A percentile compares a stretch with the other conserved stretches of the same genome.
Evolutionary conservation across 1,140 invertebrate genomes (phyloP).

Genomic region (Venustaconcha ellipsiformis): DNA sequence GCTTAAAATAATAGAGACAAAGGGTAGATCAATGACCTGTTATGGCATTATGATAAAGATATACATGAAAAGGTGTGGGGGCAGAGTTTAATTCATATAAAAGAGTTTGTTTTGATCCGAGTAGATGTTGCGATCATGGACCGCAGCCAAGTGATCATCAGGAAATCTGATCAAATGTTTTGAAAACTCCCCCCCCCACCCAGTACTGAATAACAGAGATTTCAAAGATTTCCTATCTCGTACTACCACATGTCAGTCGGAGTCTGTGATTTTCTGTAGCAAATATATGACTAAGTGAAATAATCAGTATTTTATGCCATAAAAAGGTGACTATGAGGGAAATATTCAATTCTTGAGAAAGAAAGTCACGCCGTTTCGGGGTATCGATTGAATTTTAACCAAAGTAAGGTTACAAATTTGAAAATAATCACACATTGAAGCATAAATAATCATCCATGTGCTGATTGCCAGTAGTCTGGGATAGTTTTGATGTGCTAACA

Average conservation of each 20-base stretch:
- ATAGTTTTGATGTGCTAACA: too few relatives aligned
- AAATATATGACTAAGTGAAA: constrained; percentile 17
- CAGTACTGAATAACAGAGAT: constrained; percentile 46
- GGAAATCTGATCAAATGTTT: constrained; percentile 1
- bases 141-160: constrained; percentile 10
- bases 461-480: too few relatives aligned
- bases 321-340: too few relatives aligned
- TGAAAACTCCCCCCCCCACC: constrained; percentile 20
- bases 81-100: too few relatives aligned
- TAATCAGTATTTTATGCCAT: too few relatives aligned
- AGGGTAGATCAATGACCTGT: neutral
- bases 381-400: too few relatives aligned
- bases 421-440: too few relatives aligned
- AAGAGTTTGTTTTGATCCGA: neutral
- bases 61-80: neutral
- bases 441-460: too few relatives aligned
- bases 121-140: neutral
- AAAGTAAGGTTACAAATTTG: too few relatives aligned
- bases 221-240: constrained; percentile 47
- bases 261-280: constrained; percentile 38
- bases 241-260: constrained; percentile 2
- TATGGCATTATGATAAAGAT: constrained; percentile 12
- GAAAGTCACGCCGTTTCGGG: too few relatives aligned
- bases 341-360: too few relatives aligned
- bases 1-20: constrained; percentile 1